Evolutionary conservation across 2,113 vertebrate genomes (phyloP), one percentile per base, ranked within the genome.

Genomic region (Ochotona princeps): DNA sequence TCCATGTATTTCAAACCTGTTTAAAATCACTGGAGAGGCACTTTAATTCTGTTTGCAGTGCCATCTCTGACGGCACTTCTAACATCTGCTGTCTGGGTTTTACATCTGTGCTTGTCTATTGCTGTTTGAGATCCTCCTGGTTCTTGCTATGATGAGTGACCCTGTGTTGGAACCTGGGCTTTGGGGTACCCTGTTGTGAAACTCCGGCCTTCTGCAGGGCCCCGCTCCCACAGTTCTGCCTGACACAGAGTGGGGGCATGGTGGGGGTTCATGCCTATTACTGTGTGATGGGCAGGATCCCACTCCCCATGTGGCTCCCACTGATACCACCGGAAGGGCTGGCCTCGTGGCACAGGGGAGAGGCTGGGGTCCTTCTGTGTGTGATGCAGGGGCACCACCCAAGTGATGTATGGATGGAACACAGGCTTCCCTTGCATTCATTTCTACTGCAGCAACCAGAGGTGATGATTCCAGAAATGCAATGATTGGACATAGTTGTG

Each of bases 401-500:
- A 12, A 20, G 8, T 32, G n/a, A 23, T n/a, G 12, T 28, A 9
- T 3, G 25, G 9, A 44, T 20, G 51, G 38, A 6, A 44, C 38
- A 44, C 38, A 44, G 38, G 38, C 38, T 44, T 3, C 38, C 38
- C 38, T 44, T 6, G 38, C 38, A 44, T 44, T 44, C 38, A 44
- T 44, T 44, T 44, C 38, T 44, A 44, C 38, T 44, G 38, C 38
- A 44, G 38, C 38, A 44, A 44, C 38, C 38, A 44, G 38, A 44
- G 38, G 7, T 30, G 49, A 35, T 35, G 47, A 35, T 23, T 47
- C 18, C 14, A 73, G 83, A 60, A 70, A 10, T 1, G 4, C 1
- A 25, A 0, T 14, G 4, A 23, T 23, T 32, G 1, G 5, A 17
- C 23, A 30, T 65, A 2, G 2, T 7, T n/a, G 18, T 7, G 0